Conservation (phyloP, 2,888 invertebrate species). For the Stenurella melanura region DNA sequence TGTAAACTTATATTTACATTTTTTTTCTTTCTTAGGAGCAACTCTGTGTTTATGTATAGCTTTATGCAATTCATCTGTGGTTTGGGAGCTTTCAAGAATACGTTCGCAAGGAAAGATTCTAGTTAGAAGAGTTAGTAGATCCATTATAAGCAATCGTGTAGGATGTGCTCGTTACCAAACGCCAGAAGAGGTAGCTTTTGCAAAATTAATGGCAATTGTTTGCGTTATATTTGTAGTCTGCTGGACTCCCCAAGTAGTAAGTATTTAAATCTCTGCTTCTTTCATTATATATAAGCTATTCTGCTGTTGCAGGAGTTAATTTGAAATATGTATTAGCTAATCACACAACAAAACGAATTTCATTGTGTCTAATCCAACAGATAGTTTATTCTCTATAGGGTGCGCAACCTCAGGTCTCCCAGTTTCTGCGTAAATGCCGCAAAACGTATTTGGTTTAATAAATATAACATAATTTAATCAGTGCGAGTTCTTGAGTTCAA, state of each 20-base stretch:
- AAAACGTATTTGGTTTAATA: too few relatives aligned
- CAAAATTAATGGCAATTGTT: constrained; percentile 87
- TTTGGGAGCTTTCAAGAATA: constrained; percentile 82
- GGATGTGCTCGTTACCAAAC: constrained; percentile 75
- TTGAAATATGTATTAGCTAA: background rate
- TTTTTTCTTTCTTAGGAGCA: constrained; percentile 75
- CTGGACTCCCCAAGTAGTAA: constrained; percentile 93
- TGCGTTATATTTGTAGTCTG: constrained; percentile 89
- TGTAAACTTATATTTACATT: background rate
- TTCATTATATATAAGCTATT: background rate
- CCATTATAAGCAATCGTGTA: constrained; percentile 67
- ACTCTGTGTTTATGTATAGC: constrained; percentile 84
- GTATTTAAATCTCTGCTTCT: constrained; percentile 36
- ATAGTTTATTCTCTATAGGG: too few relatives aligned
- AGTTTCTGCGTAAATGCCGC: too few relatives aligned
- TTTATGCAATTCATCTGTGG: constrained; percentile 88
- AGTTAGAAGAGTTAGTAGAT: constrained; percentile 72
- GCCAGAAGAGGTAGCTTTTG: constrained; percentile 89
- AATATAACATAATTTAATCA: too few relatives aligned
- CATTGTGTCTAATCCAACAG: background rate
- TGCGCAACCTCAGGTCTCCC: too few relatives aligned
- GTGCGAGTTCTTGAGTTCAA: too few relatives aligned
- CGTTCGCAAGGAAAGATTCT: constrained; percentile 70
- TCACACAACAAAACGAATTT: background rate
- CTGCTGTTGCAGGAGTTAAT: background rate